Base-by-base conservation (phyloP, 2,113 vertebrate species). In the Boulengeromyrus knoepffleri region DNA sequence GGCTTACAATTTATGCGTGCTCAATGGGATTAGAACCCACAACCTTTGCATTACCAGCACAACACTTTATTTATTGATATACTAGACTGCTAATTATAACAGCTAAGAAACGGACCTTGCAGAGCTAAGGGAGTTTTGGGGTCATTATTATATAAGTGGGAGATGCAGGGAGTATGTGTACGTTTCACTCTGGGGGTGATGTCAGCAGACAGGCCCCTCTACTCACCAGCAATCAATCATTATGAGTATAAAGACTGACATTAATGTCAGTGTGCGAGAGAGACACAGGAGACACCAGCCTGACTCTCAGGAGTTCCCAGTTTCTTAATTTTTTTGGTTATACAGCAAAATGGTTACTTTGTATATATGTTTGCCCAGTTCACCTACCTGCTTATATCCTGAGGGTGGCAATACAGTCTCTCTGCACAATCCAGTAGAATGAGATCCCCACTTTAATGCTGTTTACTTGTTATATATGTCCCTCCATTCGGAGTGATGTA, bases 41-140 rank as follows among this genome's bases (percentile, higher is more conserved):
- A 27, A 27, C 24, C 24, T 10, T 62, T 10, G 7, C 21, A n/a
- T 62, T 62, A 9, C 9, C n/a, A 66, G 8, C n/a, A 66, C 24
- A 66, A 62, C 24, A 62, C 6, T 2, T 2, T 27, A 10, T 9
- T 66, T 66, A 0, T 7, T 27, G 8, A 66, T 66, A 0, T 66
- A 66, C n/a, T 1, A 24, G 24, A 62, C 21, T n/a, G 7, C 7
- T 5, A 62, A n/a, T 0, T 0, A 24, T 2, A 12, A 0, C 0
- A 27, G n/a, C 58, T 27, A 27, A 10, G 58, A n/a, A 66, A n/a
- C n/a, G 27, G 58, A 66, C n/a, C 1, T 66, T 27, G 58, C 58
- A 12, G n/a, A n/a, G 13, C 70, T 31, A 74, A 9, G 9, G 66
- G 27, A 39, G 5, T 36, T 77, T 77, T 1, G 0, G 27, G 12